Conservation (phyloP, 2,888 invertebrate species). For the Ormyrus pomaceus region DNA sequence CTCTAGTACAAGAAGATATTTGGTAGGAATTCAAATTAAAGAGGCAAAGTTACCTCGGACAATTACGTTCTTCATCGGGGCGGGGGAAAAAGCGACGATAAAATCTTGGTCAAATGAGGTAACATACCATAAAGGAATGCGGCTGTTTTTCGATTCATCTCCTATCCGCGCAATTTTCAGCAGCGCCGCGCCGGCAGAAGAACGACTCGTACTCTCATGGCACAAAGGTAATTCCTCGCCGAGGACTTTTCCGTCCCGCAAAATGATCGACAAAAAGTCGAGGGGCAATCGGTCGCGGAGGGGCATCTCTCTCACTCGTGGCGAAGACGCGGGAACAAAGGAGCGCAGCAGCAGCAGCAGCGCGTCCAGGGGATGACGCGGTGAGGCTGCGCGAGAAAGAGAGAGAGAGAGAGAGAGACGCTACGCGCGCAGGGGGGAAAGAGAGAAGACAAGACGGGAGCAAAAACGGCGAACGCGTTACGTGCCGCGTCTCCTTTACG, state of each 20-base stretch:
- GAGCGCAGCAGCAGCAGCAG: conserved; percentile 48
- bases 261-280: conserved; percentile 70
- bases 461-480: conserved; percentile 69
- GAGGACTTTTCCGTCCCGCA: conserved; percentile 67
- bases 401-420: conserved; percentile 53
- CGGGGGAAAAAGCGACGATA: background rate
- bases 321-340: conserved; percentile 56
- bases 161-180: conserved; percentile 2
- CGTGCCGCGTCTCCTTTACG: conserved; percentile 71
- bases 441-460: conserved; percentile 53
- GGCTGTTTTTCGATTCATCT: conserved; percentile 31
- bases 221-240: background rate
- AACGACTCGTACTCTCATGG: background rate
- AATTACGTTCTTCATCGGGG: conserved; percentile 3
- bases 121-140: conserved; percentile 30
- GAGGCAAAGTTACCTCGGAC: background rate
- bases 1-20: too few relatives aligned
- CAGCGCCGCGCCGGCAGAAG: background rate
- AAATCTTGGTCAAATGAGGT: conserved; percentile 30
- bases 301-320: conserved; percentile 14
- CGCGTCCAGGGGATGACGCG: conserved; percentile 14
- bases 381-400: background rate
- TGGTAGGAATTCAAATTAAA: background rate
- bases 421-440: conserved; percentile 42
- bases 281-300: conserved; percentile 57